Evolutionary conservation across 2,113 vertebrate species (phyloP), one percentile per base, ranked within the genome.

Genomic region (Aythya baeri): DNA sequence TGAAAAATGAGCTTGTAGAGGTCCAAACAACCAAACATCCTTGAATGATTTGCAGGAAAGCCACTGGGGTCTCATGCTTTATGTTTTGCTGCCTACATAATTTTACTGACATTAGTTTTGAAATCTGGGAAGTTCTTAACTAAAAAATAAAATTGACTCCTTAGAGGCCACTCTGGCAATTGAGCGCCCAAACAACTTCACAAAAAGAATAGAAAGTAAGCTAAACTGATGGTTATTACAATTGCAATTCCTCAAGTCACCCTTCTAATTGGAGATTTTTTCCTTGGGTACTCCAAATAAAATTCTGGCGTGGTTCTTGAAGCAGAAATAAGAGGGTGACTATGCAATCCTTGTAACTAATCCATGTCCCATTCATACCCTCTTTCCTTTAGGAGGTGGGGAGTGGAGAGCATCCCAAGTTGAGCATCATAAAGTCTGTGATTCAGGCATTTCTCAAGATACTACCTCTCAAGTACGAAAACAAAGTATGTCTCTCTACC

Each of bases 181-280:
- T 46, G 17, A 65, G 17, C 65, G 38, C 34, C 73, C 13, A 41
- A 31, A 73, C 68, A 29, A 13, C 26, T 79, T 21, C 50, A 70
- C 38, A 84, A 81, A 89, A 81, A 70, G 46, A 74, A 52, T 9
- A 76, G 63, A 74, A 94, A 6, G 36, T 41, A 58, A 92, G 78
- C 65, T 17, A 44, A 41, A 34, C 31, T 29, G 11, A 13, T 75
- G 58, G 23, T 50, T 86, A 36, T 31, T 66, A 18, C 73, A 91
- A 65, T 27, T 89, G 55, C 25, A 73, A 0, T 80, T 50, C 38
- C 80, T 17, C 13, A 38, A 57, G 38, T 61, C 16, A 12, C 32
- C 43, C 38, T 16, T 31, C 25, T 70, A 46, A 34, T 44, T 22
- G 50, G 50, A 77, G 67, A 65, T 31, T 41, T 15, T 87, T 87